These are phyloP conservation scores for Orientallactaga bullata DNA, from an alignment of 2,113 vertebrate genomes.

Conservation along the genomic window DNA sequence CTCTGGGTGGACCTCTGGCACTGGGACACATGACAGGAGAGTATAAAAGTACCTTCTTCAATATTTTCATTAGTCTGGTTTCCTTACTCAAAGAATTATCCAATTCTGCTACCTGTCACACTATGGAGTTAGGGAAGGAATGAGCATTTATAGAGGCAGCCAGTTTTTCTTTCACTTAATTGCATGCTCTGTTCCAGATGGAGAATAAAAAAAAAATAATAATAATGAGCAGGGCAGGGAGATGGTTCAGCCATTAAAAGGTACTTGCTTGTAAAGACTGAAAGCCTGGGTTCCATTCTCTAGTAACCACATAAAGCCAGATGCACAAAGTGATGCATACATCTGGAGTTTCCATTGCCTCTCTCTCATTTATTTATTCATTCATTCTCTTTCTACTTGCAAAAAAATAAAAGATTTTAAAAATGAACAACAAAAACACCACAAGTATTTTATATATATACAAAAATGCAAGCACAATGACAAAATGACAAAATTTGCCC, in stretches of 20 bases:
- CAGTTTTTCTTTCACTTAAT: slow-evolving; percentile 4
- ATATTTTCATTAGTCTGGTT: not conserved
- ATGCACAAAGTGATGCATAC: too few species aligned
- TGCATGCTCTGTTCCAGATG: not conserved
- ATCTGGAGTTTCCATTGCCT: too few species aligned
- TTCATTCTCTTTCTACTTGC: too few species aligned
- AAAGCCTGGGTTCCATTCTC: too few species aligned
- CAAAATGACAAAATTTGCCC: slow-evolving; percentile 18
- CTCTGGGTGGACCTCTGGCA: not conserved
- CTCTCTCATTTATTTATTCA: too few species aligned
- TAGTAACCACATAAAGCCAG: too few species aligned
- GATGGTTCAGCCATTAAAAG: not conserved
- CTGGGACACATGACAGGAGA: not conserved
- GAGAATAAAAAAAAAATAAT: not conserved
- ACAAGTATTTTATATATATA: not conserved
- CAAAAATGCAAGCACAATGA: not conserved
- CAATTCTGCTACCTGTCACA: slow-evolving; percentile 2
- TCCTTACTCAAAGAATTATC: not conserved
- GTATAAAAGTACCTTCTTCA: slow-evolving; percentile 7
- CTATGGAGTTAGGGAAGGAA: not conserved
- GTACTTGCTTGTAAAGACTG: too few species aligned
- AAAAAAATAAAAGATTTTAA: too few species aligned
- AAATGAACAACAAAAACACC: too few species aligned
- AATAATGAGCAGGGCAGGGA: not conserved
- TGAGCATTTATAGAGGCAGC: not conserved